A percentile compares a stretch with the other conserved stretches of the same genome.
Evolutionary conservation across 2,113 vertebrate genomes (phyloP).

Genomic region (Hypanus sabinus): DNA sequence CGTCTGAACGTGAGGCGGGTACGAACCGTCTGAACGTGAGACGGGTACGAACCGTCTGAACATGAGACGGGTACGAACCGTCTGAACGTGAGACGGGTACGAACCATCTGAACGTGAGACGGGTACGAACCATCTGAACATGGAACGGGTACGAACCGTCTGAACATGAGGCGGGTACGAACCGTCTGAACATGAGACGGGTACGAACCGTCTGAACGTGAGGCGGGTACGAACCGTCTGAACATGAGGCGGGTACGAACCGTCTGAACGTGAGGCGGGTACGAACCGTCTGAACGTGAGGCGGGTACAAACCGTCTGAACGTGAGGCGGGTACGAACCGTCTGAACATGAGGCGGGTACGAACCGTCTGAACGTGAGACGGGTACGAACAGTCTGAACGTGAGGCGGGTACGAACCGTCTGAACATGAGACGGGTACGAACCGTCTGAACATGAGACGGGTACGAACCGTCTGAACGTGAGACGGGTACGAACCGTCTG

Average conservation of each 20-base stretch:
- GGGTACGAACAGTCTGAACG: background rate
- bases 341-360: no score
- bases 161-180: background rate
- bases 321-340: background rate
- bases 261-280: background rate
- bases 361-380: no score
- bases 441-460: background rate
- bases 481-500: background rate
- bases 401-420: no score
- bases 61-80: background rate
- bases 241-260: no score
- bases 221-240: background rate
- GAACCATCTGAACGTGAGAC: no score
- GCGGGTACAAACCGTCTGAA: no score
- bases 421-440: background rate
- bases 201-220: no score
- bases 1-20: background rate
- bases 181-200: background rate
- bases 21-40: background rate
- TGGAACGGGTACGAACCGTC: no score
- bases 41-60: no score
- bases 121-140: background rate
- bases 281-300: background rate
- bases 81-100: no score
- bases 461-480: no score